Evolutionary conservation across 2,113 vertebrate genomes (phyloP).

Genomic region (Catharus minimus): DNA sequence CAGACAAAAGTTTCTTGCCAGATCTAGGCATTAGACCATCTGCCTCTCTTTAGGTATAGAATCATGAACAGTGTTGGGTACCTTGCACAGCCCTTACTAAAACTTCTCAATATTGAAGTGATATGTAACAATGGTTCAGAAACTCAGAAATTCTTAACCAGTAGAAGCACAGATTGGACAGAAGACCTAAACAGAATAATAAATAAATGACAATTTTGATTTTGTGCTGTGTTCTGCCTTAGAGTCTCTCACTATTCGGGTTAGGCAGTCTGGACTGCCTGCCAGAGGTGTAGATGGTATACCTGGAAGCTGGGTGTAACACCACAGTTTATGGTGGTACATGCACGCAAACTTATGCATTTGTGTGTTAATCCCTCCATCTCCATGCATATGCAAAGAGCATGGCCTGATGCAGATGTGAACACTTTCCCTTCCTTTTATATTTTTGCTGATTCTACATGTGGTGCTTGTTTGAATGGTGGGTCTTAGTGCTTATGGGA

Average conservation of each 20-base stretch:
- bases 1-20: not conserved
- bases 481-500: not conserved
- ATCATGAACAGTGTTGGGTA: not conserved
- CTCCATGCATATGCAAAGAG: not conserved
- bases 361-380: not conserved
- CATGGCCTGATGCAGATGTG: not conserved
- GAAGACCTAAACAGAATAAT: not conserved
- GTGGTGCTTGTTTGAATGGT: not conserved
- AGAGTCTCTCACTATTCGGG: not conserved
- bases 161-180: not conserved
- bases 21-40: not conserved
- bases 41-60: not conserved
- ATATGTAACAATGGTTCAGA: not conserved
- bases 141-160: not conserved
- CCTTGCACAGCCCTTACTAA: not conserved
- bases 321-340: not conserved
- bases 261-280: not conserved
- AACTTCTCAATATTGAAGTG: not conserved
- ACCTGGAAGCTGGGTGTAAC: not conserved
- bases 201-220: not conserved
- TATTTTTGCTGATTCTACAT: not conserved
- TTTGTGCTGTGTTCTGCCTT: not conserved
- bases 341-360: rapidly evolving
- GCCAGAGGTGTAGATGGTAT: not conserved
- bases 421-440: not conserved